Base-by-base conservation (phyloP, 2,888 invertebrate genomes). In the Megastigmus dorsalis region DNA sequence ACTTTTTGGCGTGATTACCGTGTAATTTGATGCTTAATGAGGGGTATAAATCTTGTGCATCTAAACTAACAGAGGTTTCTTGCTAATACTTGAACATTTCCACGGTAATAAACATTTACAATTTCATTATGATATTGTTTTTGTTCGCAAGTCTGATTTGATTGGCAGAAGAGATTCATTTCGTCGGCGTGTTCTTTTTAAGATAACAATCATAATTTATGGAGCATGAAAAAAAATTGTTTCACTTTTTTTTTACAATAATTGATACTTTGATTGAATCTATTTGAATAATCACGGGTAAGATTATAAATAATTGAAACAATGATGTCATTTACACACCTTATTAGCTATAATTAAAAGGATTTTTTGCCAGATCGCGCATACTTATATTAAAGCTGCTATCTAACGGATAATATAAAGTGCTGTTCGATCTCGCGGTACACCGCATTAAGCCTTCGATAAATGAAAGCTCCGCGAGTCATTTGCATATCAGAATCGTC, bases 371-470 rank as follows among this genome's bases (percentile, higher is more conserved):
- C 38, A 13, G 9, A 33, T 6, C 4, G 9, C 4, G 9, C 9
- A 18, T 54, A 33, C n/a, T n/a, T 18, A n/a, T 54, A 36, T 41
- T 26, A 18, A 45, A 63, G 9, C 62, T 43, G 9, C 55, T 28
- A 69, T 69, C 50, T 65, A 66, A 23, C 28, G 43, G 55, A 54
- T 33, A 71, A 71, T 62, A 54, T 52, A 72, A 13, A 41, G 30
- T 20, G 69, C 41, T 38, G 38, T 23, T 28, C 43, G 26, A 7
- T 52, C 33, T 5, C 18, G 13, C 30, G n/a, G 10, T 28, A 9
- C 28, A 15, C 3, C 28, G 2, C 18, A 20, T 6, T 10, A n/a
- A n/a, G n/a, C 65, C 33, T 41, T n/a, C 7, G 54, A 33, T 30
- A 20, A 36, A 15, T 10, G 30, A 57, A 52, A 28, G 36, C 43